Evolutionary conservation across 1,140 invertebrate genomes (phyloP), one percentile per base, ranked within the genome.

Genomic region (Acromyrmex heyeri): DNA sequence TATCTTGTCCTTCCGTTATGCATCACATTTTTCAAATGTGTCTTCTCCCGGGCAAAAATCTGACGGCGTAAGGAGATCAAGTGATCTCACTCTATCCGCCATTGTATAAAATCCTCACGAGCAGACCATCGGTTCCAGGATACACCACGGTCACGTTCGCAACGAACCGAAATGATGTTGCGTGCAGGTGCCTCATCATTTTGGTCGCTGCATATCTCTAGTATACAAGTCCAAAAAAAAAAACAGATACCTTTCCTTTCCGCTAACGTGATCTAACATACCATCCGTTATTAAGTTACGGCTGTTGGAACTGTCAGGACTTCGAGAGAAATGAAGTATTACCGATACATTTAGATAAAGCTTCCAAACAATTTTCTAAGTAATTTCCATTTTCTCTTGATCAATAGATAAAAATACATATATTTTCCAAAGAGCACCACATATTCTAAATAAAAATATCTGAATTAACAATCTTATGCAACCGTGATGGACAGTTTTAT

Each of bases 101-200:
- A 86, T 90, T 75, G 57, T 62, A 78, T 61, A 91, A 91, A 91
- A 90, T 91, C 88, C 82, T 91, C 90, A 90, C 90, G 90, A 86
- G 67, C 86, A 50, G 62, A 75, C 90, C 87, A 91, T 91, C 86
- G 90, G 76, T 91, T 79, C 82, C 44, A 27, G 82, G 86, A 90
- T 90, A 86, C 69, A 53, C 34, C 44, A 38, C 76, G 77, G 10
- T 44, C 82, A 62, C 57, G 67, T 88, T 55, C 50, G 59, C 69
- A 62, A 67, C 79, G 44, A 85, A 78, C 34, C 61, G 70, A 82
- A 89, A 88, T 72, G 75, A 70, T 72, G 64, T 50, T 73, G 77
- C 88, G 38, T 82, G 83, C 86, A 70, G 62, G 59, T 86, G 61
- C 76, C 77, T 73, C 85, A 59, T 88, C 79, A 64, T 87, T 48